Percentiles rank a stretch among this genome's conserved stretches.
Conservation (phyloP, 2,113 vertebrate species). For the Guaruba guarouba region DNA sequence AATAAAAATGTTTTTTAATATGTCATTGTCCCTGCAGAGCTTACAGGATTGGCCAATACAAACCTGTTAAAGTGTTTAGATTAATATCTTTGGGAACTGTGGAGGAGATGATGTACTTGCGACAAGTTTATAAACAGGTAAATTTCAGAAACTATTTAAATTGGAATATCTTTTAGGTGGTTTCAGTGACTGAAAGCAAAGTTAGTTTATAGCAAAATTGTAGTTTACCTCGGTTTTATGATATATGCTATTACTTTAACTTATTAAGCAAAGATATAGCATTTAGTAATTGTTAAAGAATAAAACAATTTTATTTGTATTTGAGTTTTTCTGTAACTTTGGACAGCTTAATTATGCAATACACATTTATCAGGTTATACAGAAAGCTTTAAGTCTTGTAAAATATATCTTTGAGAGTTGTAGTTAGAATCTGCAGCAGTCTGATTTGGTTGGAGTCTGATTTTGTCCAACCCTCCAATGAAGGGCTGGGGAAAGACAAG, state of each 20-base stretch:
- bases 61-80: conserved; percentile 91
- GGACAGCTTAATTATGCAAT: background rate
- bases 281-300: background rate
- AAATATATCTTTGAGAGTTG: background rate
- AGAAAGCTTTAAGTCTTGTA: background rate
- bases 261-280: background rate
- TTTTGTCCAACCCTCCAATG: background rate
- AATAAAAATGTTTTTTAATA: background rate
- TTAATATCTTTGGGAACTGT: conserved; percentile 94
- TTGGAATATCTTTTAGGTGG: background rate
- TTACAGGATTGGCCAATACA: conserved; percentile 94
- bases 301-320: background rate
- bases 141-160: background rate
- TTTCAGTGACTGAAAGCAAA: background rate
- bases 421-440: background rate
- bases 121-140: conserved; percentile 98
- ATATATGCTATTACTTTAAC: background rate
- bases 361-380: background rate
- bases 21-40: conserved; percentile 73
- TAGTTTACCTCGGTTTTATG: background rate
- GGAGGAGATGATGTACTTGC: conserved; percentile 94
- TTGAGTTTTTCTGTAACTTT: background rate
- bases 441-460: background rate
- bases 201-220: background rate
- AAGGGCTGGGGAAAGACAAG: background rate